Evolutionary conservation across 2,797 vertebrate species (phyloP).

Genomic region (Hipposideros larvatus): DNA sequence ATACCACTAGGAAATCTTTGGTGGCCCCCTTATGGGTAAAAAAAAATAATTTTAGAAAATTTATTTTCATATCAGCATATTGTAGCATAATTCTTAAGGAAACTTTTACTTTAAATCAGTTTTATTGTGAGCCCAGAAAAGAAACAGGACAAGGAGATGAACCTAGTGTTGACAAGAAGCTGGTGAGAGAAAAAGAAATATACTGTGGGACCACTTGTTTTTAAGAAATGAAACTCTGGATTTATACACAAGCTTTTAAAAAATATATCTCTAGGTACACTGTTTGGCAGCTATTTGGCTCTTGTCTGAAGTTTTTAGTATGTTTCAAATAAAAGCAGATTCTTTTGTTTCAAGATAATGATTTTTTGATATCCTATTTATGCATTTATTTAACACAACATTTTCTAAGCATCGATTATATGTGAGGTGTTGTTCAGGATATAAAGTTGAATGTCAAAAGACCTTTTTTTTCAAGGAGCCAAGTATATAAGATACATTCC

Average conservation of each 20-base stretch:
- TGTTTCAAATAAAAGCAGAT: constrained; percentile 65
- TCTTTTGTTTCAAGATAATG: constrained; percentile 63
- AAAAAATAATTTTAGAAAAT: constrained; percentile 79
- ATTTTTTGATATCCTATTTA: constrained; percentile 38
- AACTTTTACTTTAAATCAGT: constrained; percentile 83
- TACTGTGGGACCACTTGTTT: constrained; percentile 72
- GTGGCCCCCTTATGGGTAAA: constrained; percentile 76
- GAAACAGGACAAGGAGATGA: constrained; percentile 70
- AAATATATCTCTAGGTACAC: constrained; percentile 62
- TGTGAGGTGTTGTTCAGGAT: neutral
- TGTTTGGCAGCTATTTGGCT: constrained; percentile 62
- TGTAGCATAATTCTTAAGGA: constrained; percentile 79
- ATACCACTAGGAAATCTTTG: constrained; percentile 76
- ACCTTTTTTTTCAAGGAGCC: neutral
- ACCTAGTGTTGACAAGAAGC: constrained; percentile 76
- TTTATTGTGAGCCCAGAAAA: constrained; percentile 79
- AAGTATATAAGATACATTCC: neutral
- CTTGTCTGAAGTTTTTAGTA: constrained; percentile 67
- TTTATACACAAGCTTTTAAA: constrained; percentile 74
- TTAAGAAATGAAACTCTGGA: constrained; percentile 80
- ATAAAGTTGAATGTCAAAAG: constrained; percentile 21
- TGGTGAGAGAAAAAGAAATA: constrained; percentile 81
- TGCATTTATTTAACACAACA: constrained; percentile 68
- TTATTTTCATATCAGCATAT: constrained; percentile 79
- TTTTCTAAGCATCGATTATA: constrained; percentile 54